phyloP scores from a whole-genome alignment of 2,888 invertebrate genomes.

The Stramonita haemastoma region DNA sequence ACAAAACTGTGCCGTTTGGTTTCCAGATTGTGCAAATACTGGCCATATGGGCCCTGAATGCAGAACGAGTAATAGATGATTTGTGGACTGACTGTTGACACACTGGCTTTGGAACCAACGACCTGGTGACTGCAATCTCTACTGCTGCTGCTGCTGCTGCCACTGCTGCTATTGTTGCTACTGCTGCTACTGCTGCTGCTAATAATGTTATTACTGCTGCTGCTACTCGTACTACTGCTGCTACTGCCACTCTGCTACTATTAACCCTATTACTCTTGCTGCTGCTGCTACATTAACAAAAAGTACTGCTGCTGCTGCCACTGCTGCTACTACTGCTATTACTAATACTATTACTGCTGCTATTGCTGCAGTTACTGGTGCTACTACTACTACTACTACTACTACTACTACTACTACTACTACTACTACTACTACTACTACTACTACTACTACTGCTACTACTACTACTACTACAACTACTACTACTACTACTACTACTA shows the following conservation, averaged over 20 bases:
- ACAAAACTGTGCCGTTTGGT: too few relatives aligned
- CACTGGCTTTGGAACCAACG: too few relatives aligned
- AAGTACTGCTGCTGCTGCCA: not conserved
- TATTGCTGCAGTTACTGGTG: not conserved
- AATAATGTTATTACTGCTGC: not conserved
- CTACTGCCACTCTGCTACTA: not conserved
- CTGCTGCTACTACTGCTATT: too few relatives aligned
- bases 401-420: too few relatives aligned
- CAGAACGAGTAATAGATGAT: too few relatives aligned
- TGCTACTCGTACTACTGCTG: too few relatives aligned
- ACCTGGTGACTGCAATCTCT: not conserved
- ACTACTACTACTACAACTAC: conserved; percentile 14
- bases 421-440: not conserved
- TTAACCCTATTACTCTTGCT: not conserved
- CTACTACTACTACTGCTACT: not conserved
- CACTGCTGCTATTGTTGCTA: too few relatives aligned
- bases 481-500: not conserved
- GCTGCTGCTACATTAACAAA: not conserved
- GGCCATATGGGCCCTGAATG: too few relatives aligned
- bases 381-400: too few relatives aligned
- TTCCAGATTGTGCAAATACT: too few relatives aligned
- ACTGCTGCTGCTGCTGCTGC: too few relatives aligned
- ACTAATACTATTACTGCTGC: not conserved
- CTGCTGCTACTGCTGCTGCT: not conserved
- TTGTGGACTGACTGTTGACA: too few relatives aligned